Evolutionary conservation across 2,113 vertebrate genomes (phyloP), one percentile per base, ranked within the genome.

Genomic region (Plestiodon gilberti): DNA sequence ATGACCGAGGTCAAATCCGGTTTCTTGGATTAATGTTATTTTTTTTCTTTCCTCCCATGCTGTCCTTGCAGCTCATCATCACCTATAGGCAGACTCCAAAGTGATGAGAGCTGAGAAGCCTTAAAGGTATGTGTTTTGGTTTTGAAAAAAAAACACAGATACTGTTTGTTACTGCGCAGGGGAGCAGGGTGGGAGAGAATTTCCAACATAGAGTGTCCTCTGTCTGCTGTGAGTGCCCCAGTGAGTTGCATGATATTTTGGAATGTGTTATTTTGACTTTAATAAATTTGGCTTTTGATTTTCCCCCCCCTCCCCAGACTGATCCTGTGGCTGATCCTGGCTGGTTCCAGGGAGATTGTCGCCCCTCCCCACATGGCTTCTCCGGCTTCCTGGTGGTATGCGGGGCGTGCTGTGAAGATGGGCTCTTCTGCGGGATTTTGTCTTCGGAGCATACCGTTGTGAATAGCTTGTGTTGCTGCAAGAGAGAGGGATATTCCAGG

Each of bases 21-120:
- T 61, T 89, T 52, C 64, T 82, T 7, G 3, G 30, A 43, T 43
- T 5, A 14, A 55, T 89, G 4, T 83, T 85, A 11, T 8, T 59
- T 69, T 83, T 33, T 3, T 86, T 78, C 30, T 69, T 81, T 94
- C 6, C 87, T 88, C 78, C 25, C 78, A 1, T 64, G 77, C 40
- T 71, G 90, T 90, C 35, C 15, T 4, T 83, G 33, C 90, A 97
- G 96, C 77, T 95, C 96, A 75, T 94, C 96, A 1, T 96, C 95
- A 30, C 94, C 96, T 61, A 96, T 97, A 94, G 94, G 94, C 88
- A 95, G 96, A 94, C 91, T 94, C 89, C 91, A 94, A 23, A 88
- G 91, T 92, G 96, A 97, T 86, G 96, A 97, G 81, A 97, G 96
- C 94, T 97, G 96, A 97, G 95, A 96, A 90, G 86, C 79, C 8